Evolutionary conservation across 2,113 vertebrate genomes (phyloP), one percentile per base, ranked within the genome.

Genomic region (Lipophrys pholis): DNA sequence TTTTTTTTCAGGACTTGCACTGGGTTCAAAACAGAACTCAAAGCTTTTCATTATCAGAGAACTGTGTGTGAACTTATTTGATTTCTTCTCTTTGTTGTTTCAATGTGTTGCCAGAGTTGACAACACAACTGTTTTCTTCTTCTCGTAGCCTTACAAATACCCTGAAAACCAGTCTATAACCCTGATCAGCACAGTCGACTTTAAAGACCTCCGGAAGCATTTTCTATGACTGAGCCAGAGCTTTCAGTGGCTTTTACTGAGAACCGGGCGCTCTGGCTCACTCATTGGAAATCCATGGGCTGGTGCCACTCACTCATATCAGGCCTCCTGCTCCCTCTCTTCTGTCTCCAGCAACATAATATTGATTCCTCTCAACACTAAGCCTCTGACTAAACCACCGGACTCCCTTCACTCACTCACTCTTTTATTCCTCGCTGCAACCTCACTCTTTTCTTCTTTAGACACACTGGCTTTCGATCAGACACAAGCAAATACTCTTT

Each of bases 201-300:
- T 38, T 3, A 36, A 61, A 12, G 21, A 51, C 51, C n/a, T 53
- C 35, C 0, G 7, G 21, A 54, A 10, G 11, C 17, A 16, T 52
- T 4, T 0, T 36, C 11, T 12, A n/a, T 6, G 51, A 51, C 40
- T 58, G 17, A 45, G 10, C 51, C 40, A 35, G 35, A 50, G 56
- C 65, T 15, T 16, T 73, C 30, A 48, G 65, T 7, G 6, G 69
- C 52, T 78, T 70, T 60, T 54, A 12, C 16, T 36, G 38, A 16
- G 48, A 65, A n/a, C 16, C 36, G 15, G 1, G 8, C 0, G 1
- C 53, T 53, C 5, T 2, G 3, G 21, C 21, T 71, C 15, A 3
- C 41, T 75, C 72, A 77, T 67, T 77, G 68, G 69, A 77, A 88
- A 89, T 86, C 83, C 64, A 80, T 82, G 39, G 7, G 59, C 63